These are phyloP conservation scores for Oreotrochilus melanogaster DNA, from an alignment of 2,113 vertebrate species.

Conservation along the genomic window DNA sequence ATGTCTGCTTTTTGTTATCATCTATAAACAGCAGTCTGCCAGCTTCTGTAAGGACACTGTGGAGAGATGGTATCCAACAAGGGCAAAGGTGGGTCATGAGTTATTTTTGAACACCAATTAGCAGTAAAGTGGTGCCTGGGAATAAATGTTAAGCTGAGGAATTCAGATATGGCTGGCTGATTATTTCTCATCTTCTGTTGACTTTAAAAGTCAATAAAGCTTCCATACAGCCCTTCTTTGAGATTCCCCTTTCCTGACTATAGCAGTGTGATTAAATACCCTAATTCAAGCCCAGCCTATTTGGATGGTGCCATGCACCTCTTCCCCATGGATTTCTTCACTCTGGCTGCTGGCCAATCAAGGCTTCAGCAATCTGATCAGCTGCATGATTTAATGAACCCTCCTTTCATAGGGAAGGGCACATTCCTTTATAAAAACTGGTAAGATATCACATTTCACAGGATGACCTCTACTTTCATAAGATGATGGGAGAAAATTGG, in stretches of 20 bases:
- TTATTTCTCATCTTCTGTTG: conserved; percentile 15
- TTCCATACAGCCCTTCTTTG: not conserved
- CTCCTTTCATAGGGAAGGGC: conserved; percentile 63
- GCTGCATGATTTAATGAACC: conserved; percentile 72
- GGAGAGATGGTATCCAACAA: not conserved
- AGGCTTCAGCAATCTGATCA: conserved; percentile 68
- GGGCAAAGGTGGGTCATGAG: not conserved
- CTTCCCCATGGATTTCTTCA: conserved; percentile 55
- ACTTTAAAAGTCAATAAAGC: not conserved
- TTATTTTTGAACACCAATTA: conserved; percentile 26
- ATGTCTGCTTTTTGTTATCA: not conserved
- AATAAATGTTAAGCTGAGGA: not conserved
- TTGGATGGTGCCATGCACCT: conserved; percentile 31
- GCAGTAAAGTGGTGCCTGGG: not conserved
- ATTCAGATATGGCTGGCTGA: not conserved
- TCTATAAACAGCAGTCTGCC: not conserved
- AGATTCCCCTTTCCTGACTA: not conserved
- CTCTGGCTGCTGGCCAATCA: conserved; percentile 54
- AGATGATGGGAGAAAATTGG: conserved; percentile 79
- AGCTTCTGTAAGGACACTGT: not conserved
- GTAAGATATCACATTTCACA: conserved; percentile 70
- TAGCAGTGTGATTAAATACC: conserved; percentile 23
- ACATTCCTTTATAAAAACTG: conserved; percentile 62
- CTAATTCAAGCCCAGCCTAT: not conserved
- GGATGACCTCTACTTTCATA: conserved; percentile 75